These are phyloP conservation scores for Bhutanitis thaidina DNA, from an alignment of 2,888 invertebrate genomes.

Conservation along the genomic window DNA sequence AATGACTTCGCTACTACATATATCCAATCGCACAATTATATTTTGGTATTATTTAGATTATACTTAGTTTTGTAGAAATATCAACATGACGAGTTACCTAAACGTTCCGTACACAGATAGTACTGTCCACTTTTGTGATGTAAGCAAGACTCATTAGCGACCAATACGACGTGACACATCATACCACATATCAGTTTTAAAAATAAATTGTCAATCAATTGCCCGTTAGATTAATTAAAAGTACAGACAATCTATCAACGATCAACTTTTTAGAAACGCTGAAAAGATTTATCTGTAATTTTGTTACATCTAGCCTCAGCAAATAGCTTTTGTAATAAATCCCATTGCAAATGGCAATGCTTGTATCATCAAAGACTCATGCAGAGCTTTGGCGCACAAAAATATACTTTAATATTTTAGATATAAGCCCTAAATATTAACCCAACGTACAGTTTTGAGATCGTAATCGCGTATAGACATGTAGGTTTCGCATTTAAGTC, in stretches of 20 bases:
- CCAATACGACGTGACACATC: slow-evolving; percentile 75
- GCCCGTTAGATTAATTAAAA: slow-evolving; percentile 13
- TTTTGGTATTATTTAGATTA: too few species aligned
- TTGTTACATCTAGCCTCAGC: slow-evolving; percentile 3
- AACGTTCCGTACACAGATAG: background rate
- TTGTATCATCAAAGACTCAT: slow-evolving; percentile 52
- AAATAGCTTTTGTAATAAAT: slow-evolving; percentile 15
- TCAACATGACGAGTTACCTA: too few species aligned
- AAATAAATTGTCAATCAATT: slow-evolving; percentile 38
- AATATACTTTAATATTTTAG: slow-evolving; percentile 47
- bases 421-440: slow-evolving; percentile 62
- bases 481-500: slow-evolving; percentile 76
- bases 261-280: background rate
- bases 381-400: slow-evolving; percentile 76
- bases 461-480: slow-evolving; percentile 68
- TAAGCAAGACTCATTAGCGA: slow-evolving; percentile 45
- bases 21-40: slow-evolving; percentile 10
- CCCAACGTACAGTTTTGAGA: slow-evolving; percentile 66
- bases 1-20: slow-evolving; percentile 2
- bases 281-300: slow-evolving; percentile 1
- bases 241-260: background rate
- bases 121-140: slow-evolving; percentile 33
- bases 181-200: slow-evolving; percentile 72
- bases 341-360: slow-evolving; percentile 42
- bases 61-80: too few species aligned